Conservation (phyloP, 2,113 vertebrate species). For the Ptychochromis oligacanthus region DNA sequence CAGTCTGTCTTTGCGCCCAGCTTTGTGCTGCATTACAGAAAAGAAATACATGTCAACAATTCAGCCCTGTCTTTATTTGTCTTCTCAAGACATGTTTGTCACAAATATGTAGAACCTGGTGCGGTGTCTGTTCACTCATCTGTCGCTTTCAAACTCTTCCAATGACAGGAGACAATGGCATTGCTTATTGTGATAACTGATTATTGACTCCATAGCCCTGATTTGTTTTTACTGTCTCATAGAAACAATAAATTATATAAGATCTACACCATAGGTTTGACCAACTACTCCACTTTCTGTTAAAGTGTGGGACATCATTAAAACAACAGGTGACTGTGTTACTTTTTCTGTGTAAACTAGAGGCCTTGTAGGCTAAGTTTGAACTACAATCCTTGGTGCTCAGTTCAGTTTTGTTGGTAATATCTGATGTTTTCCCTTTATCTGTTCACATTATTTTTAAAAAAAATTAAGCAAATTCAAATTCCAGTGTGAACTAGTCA, state of each 20-base stretch:
- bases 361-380: background rate
- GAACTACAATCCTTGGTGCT: background rate
- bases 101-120: constrained; percentile 1
- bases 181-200: background rate
- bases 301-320: background rate
- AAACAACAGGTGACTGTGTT: background rate
- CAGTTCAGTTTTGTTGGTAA: background rate
- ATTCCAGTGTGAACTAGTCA: background rate
- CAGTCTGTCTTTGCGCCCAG: background rate
- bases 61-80: background rate
- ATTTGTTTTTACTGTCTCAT: background rate
- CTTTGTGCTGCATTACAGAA: background rate
- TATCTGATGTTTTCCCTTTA: background rate
- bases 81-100: background rate
- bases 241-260: background rate
- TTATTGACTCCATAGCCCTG: background rate
- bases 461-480: background rate
- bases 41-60: background rate
- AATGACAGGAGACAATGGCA: background rate
- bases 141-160: background rate
- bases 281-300: background rate
- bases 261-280: accelerated
- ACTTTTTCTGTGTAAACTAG: background rate
- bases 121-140: background rate
- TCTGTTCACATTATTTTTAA: background rate